Evolutionary conservation across 2,113 vertebrate genomes (phyloP).

Genomic region (Fregata magnificens): DNA sequence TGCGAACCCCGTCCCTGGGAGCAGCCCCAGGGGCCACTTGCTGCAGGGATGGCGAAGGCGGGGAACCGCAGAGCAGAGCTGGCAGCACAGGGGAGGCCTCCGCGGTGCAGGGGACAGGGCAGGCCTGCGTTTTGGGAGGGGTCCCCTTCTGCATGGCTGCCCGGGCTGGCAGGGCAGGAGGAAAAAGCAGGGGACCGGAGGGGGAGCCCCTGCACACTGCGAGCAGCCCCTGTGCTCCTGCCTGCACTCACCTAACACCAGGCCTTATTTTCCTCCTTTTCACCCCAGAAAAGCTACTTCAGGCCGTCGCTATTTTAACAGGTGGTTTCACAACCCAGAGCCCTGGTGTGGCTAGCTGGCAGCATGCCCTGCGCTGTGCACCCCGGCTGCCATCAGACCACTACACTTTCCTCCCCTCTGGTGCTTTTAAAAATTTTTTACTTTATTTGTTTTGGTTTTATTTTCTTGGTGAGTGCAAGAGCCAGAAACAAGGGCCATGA

Average conservation of each 20-base stretch:
- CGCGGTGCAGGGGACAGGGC: accelerated
- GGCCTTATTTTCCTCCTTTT: too few relatives aligned
- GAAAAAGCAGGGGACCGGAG: too few relatives aligned
- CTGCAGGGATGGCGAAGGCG: background rate
- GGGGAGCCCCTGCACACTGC: background rate
- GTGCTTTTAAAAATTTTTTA: background rate
- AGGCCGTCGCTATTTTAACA: background rate
- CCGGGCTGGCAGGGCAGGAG: accelerated
- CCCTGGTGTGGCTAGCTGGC: accelerated
- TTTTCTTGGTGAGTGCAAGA: background rate
- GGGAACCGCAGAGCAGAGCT: background rate
- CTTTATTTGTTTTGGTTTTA: background rate
- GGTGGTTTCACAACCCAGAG: background rate
- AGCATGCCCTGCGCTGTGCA: accelerated
- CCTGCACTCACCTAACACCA: background rate
- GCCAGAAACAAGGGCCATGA: background rate
- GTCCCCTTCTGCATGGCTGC: background rate
- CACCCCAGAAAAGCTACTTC: background rate
- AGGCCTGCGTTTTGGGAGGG: accelerated
- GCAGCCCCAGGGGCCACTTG: background rate
- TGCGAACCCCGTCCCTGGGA: too few relatives aligned
- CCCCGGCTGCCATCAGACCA: background rate
- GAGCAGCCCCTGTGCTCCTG: background rate
- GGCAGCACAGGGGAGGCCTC: background rate
- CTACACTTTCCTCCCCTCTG: background rate